phyloP scores from a whole-genome alignment of 2,797 vertebrate species.

The Lepilemur ruficaudatus region DNA sequence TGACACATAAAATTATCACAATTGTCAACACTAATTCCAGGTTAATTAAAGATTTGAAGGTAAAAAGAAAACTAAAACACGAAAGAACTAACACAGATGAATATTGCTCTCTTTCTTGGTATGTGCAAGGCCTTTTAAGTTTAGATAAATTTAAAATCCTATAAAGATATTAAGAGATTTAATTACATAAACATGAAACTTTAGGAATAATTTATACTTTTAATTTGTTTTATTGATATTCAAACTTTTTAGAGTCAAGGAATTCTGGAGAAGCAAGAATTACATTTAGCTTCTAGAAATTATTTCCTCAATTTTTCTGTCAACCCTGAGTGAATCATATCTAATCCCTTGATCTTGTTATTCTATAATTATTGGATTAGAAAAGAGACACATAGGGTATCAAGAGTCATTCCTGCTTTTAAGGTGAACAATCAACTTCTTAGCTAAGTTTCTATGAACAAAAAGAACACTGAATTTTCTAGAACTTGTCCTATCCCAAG shows the following conservation, averaged over 20 bases:
- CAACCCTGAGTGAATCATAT: neutral
- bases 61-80: neutral
- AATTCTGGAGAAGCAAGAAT: neutral
- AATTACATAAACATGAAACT: neutral
- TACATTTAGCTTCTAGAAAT: neutral
- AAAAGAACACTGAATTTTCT: neutral
- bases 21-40: neutral
- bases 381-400: neutral
- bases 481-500: neutral
- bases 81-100: neutral
- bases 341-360: neutral
- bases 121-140: neutral
- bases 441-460: neutral
- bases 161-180: neutral
- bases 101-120: neutral
- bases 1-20: neutral
- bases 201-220: neutral
- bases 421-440: neutral
- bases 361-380: neutral
- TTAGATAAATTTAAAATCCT: neutral
- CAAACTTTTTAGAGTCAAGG: neutral
- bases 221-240: neutral
- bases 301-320: neutral
- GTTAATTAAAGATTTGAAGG: neutral
- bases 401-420: neutral